These are phyloP conservation scores for Aleiodes leptofemur DNA, from an alignment of 2,888 invertebrate species.

Conservation along the genomic window DNA sequence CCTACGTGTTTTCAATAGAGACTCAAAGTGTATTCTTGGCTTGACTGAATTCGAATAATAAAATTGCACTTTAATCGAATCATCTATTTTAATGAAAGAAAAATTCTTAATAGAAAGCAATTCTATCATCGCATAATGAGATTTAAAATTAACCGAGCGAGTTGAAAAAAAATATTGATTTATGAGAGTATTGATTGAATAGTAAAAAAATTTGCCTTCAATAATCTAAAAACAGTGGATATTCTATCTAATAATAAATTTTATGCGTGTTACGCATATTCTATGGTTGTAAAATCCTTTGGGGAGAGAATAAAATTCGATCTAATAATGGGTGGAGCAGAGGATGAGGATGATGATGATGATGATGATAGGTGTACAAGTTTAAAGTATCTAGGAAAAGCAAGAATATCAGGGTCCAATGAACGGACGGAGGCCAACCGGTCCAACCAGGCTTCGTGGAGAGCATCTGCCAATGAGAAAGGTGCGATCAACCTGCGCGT, in stretches of 20 bases:
- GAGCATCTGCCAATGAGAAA: conserved; percentile 43
- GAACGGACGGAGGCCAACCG: conserved; percentile 47
- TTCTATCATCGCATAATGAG: background rate
- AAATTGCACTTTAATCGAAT: conserved; percentile 36
- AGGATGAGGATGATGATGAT: conserved; percentile 24
- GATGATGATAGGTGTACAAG: conserved; percentile 21
- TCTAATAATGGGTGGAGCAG: conserved; percentile 21
- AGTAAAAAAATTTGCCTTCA: no score
- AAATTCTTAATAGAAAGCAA: conserved; percentile 4
- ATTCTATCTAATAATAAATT: conserved; percentile 24
- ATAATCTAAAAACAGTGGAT: background rate
- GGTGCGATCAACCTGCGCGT: conserved; percentile 17
- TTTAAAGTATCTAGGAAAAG: conserved; percentile 41
- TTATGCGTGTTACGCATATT: conserved; percentile 31
- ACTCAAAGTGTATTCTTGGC: conserved; percentile 31
- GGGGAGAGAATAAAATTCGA: conserved; percentile 4
- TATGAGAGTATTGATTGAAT: no score
- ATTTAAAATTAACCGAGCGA: no score
- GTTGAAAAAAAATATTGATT: no score
- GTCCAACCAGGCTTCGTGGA: conserved; percentile 31
- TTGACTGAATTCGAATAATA: conserved; percentile 19
- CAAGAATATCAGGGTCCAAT: conserved; percentile 44
- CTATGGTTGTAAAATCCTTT: background rate
- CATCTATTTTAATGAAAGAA: conserved; percentile 13
- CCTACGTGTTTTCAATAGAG: conserved; percentile 52